Conservation (phyloP, 2,888 invertebrate genomes). For the Taphrorychus bicolor region DNA sequence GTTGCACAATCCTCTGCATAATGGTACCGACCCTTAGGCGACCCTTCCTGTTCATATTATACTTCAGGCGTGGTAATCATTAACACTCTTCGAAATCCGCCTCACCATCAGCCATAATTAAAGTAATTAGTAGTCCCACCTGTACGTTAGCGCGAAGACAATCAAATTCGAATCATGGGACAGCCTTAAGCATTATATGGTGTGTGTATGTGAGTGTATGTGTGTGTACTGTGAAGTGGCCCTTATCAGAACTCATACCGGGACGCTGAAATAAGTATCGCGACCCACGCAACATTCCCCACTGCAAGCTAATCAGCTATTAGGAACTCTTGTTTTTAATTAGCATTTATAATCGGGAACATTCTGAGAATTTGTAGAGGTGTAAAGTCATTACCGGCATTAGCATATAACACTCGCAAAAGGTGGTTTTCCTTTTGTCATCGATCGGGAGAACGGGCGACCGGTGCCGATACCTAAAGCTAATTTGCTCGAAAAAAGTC, state of each 20-base stretch:
- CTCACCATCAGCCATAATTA: neutral
- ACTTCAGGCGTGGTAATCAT: neutral
- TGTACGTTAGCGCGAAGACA: slow-evolving; percentile 26
- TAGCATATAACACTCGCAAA: slow-evolving; percentile 40
- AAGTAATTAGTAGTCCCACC: slow-evolving; percentile 34
- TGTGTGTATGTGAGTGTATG: too few species aligned
- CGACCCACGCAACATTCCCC: slow-evolving; percentile 37
- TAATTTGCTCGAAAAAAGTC: slow-evolving; percentile 18
- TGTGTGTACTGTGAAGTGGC: slow-evolving; percentile 29
- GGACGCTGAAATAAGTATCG: slow-evolving; percentile 29
- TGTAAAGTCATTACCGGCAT: slow-evolving; percentile 43
- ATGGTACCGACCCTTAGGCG: too few species aligned
- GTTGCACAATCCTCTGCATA: too few species aligned
- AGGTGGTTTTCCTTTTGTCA: slow-evolving; percentile 10
- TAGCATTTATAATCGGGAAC: slow-evolving; percentile 41
- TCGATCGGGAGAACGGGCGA: neutral
- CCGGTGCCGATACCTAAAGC: slow-evolving; percentile 11
- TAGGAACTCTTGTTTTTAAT: slow-evolving; percentile 40
- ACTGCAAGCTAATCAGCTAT: slow-evolving; percentile 37
- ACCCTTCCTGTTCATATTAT: neutral
- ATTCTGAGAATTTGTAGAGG: slow-evolving; percentile 40
- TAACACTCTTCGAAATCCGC: neutral
- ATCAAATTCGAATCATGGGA: slow-evolving; percentile 21
- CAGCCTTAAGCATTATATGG: slow-evolving; percentile 26
- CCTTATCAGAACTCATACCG: slow-evolving; percentile 24